Base-by-base conservation (phyloP, 2,888 invertebrate genomes). In the Habroteleia sp. region DNA sequence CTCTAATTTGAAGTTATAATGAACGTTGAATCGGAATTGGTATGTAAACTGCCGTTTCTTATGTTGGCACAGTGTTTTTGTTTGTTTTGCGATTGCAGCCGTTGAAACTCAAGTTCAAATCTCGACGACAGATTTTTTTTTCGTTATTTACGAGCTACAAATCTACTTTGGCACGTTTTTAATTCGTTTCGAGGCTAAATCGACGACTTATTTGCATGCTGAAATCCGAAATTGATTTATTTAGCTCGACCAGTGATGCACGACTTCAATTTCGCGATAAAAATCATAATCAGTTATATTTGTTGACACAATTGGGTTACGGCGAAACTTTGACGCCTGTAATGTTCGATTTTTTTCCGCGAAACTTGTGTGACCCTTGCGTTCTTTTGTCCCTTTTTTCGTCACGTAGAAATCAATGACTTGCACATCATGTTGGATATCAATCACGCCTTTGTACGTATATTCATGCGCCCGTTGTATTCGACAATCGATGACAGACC, bases 361-460 rank as follows among this genome's bases (percentile, higher is more conserved):
- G 41, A 56, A 56, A 68, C 66, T 58, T 68, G 17, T 56, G 46
- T 41, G 48, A 66, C 66, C 52, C 60, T 60, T 44, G 1, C 41
- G 8, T 14, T 20, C 20, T 13, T 2, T 11, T 20, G 20, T 20
- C 23, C 8, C 13, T 62, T 62, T 50, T 52, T 41, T 17, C 35
- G 20, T 42, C 42, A 16, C 41, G 16, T 25, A 44, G 37, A 62
- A 62, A 62, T 63, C 71, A 56, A 48, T 71, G 71, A 71, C 71
- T 72, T 37, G 56, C 48, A 48, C 56, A 10, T 56, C 63, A 41
- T 27, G 6, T 56, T 27, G 62, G 56, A 48, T 72, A 72, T 72
- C 71, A 72, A 72, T 72, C 71, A 72, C 56, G 56, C 63, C 48
- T 63, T 72, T 72, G 63, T 63, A 56, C 41, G 54, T 56, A 25